Evolutionary conservation across 2,888 invertebrate genomes (phyloP).

Genomic region (Pegoplata infirma): DNA sequence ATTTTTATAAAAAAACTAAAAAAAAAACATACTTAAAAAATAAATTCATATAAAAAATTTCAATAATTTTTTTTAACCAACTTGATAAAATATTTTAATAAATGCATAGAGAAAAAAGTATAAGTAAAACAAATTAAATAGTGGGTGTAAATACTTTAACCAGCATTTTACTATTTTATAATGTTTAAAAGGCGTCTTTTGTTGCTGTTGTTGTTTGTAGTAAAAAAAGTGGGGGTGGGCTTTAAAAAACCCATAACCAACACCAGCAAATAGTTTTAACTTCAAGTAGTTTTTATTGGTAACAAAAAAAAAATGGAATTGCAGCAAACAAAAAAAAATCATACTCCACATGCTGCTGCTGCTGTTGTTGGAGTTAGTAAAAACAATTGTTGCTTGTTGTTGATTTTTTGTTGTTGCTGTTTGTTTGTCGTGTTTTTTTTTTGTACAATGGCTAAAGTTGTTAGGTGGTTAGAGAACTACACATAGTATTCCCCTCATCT

Average conservation of each 20-base stretch:
- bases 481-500: too few relatives aligned
- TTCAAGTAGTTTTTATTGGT: not conserved
- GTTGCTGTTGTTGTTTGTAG: not conserved
- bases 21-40: not conserved
- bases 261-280: constrained; percentile 20
- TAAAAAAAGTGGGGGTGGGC: constrained; percentile 7
- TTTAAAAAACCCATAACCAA: constrained; percentile 34
- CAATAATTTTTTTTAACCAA: not conserved
- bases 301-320: not conserved
- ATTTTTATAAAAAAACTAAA: not conserved
- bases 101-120: not conserved
- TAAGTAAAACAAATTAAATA: not conserved
- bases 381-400: constrained; percentile 56
- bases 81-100: not conserved
- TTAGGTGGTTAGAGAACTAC: too few relatives aligned
- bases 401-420: not conserved
- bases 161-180: not conserved
- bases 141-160: constrained; percentile 16
- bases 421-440: constrained; percentile 11
- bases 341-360: constrained; percentile 11
- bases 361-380: constrained; percentile 16
- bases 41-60: not conserved
- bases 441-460: too few relatives aligned
- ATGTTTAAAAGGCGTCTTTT: not conserved
- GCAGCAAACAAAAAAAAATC: not conserved